A percentile compares a stretch with the other conserved stretches of the same genome.
Evolutionary conservation across 2,888 invertebrate genomes (phyloP).

Genomic region (Chelonus formosanus): DNA sequence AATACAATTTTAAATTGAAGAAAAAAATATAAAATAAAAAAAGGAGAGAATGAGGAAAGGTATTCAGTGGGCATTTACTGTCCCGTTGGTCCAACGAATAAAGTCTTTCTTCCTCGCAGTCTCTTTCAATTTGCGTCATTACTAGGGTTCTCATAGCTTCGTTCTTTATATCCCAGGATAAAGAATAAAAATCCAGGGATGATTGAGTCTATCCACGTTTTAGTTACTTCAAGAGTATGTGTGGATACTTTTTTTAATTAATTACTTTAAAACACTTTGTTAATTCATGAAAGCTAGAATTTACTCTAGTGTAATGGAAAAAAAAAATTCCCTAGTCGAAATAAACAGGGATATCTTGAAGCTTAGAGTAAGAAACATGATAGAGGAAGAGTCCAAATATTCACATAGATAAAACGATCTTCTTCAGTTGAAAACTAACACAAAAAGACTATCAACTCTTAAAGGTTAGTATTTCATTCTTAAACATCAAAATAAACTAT

Average conservation of each 20-base stretch:
- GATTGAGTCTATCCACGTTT: conserved; percentile 8
- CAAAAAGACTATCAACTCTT: too few relatives aligned
- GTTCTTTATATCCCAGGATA: conserved; percentile 24
- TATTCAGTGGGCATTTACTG: conserved; percentile 30
- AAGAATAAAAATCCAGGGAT: conserved; percentile 19
- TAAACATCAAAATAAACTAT: too few relatives aligned
- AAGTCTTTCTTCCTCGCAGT: conserved; percentile 24
- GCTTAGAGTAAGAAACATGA: too few relatives aligned
- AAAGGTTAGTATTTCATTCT: too few relatives aligned
- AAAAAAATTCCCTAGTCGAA: too few relatives aligned
- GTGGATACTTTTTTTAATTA: conserved; percentile 12
- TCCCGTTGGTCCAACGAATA: conserved; percentile 19
- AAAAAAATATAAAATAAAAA: conserved; percentile 6
- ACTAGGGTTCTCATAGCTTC: conserved; percentile 11
- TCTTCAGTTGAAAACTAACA: too few relatives aligned
- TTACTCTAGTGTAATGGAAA: neutral
- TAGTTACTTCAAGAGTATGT: neutral
- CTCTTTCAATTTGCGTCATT: conserved; percentile 22
- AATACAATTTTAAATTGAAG: neutral
- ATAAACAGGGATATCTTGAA: too few relatives aligned
- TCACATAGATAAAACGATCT: too few relatives aligned
- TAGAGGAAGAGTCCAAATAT: too few relatives aligned
- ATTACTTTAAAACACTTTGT: conserved; percentile 10
- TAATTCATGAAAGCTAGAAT: neutral
- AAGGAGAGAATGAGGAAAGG: conserved; percentile 9